Conservation (phyloP, 2,113 vertebrate genomes). For the Osmerus eperlanus region DNA sequence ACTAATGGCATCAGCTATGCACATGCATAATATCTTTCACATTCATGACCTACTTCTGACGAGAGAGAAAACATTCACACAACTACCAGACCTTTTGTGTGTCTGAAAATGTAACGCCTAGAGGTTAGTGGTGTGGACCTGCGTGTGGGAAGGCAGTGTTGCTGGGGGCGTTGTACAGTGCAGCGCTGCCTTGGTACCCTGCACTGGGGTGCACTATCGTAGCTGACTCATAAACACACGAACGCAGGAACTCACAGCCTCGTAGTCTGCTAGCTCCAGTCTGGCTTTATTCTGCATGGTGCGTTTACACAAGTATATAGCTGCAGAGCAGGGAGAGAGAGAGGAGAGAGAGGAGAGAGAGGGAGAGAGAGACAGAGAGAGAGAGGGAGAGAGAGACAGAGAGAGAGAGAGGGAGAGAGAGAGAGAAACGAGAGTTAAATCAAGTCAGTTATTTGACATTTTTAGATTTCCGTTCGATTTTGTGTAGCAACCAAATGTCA, state of each 20-base stretch:
- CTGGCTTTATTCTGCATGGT: conserved; percentile 98
- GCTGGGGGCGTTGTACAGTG: background rate
- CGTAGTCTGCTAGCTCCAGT: conserved; percentile 92
- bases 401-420: background rate
- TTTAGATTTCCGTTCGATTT: background rate
- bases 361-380: background rate
- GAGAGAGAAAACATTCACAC: background rate
- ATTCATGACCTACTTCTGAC: background rate
- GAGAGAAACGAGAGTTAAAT: conserved; percentile 1
- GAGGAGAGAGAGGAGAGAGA: background rate
- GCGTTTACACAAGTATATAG: conserved; percentile 97
- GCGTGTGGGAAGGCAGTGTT: background rate
- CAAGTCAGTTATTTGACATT: no score
- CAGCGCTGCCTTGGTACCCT: background rate
- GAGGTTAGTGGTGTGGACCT: background rate
- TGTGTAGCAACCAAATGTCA: background rate
- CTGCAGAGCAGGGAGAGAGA: conserved; percentile 57
- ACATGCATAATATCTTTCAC: conserved; percentile 15
- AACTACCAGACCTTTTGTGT: background rate
- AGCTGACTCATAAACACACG: background rate
- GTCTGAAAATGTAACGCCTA: background rate
- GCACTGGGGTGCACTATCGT: no score
- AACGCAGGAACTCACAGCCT: conserved; percentile 83
- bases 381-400: no score
- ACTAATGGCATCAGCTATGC: conserved; percentile 1